phyloP scores from a whole-genome alignment of 2,797 vertebrate genomes.

The Silurus lanzhouensis region DNA sequence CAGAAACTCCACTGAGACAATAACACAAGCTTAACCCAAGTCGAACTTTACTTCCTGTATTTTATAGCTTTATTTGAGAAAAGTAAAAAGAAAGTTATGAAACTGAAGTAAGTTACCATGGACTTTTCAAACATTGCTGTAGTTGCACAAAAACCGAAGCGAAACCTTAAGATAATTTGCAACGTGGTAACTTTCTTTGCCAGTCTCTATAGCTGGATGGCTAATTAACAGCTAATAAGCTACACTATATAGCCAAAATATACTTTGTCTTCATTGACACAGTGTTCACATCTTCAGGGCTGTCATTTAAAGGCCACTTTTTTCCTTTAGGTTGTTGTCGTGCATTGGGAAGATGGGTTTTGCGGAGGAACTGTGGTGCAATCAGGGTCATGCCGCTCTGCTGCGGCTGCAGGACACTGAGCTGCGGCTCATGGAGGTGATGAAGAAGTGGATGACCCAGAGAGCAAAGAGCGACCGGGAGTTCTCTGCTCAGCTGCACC shows the following conservation, averaged over 20 bases:
- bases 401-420: constrained; percentile 89
- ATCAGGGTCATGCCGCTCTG: constrained; percentile 83
- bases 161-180: too few relatives aligned
- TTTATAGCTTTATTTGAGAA: constrained; percentile 10
- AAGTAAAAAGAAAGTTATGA: background rate
- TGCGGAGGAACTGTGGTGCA: constrained; percentile 83
- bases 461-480: constrained; percentile 90
- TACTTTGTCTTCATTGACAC: background rate
- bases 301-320: background rate
- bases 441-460: constrained; percentile 96
- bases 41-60: background rate
- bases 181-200: background rate
- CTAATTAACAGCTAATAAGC: background rate
- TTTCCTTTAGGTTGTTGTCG: constrained; percentile 1
- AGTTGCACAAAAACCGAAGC: background rate
- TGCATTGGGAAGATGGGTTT: constrained; percentile 80
- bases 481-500: constrained; percentile 86
- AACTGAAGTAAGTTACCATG: background rate
- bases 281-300: background rate
- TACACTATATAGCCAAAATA: background rate
- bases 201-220: background rate
- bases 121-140: background rate
- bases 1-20: background rate
- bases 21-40: background rate
- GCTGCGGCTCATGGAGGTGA: constrained; percentile 90